A percentile compares a stretch with the other conserved stretches of the same genome.
These are phyloP conservation scores for Zoanthus gigantus DNA, from an alignment of 92 coral and sea anemone species.

Conservation along the genomic window DNA sequence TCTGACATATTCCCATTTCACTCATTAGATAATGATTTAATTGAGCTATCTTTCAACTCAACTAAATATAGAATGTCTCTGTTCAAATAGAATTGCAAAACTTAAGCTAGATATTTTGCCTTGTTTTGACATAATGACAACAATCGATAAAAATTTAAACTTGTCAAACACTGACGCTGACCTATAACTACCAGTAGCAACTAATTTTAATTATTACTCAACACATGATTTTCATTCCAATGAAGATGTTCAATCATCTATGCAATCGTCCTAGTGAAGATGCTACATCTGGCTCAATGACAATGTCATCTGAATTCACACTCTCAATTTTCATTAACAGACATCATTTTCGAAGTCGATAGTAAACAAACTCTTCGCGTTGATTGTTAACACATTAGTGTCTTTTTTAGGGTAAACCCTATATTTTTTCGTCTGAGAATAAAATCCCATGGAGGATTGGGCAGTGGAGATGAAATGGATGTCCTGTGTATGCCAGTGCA, in stretches of 20 bases:
- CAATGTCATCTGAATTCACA: not conserved
- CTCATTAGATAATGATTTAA: not conserved
- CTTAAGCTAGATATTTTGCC: no score
- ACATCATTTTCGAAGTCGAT: constrained; percentile 17
- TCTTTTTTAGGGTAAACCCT: constrained; percentile 9
- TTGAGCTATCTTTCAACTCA: no score
- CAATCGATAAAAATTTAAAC: no score
- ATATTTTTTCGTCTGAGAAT: constrained; percentile 28
- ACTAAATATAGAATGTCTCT: no score
- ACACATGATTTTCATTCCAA: no score
- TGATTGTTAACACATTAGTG: constrained; percentile 13
- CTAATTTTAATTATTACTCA: no score
- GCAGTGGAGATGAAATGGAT: constrained; percentile 1
- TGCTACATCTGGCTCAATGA: constrained; percentile 3
- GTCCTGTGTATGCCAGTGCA: constrained; percentile 6
- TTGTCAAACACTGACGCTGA: no score
- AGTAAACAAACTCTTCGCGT: constrained; percentile 30
- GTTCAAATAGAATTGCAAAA: no score
- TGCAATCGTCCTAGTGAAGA: constrained; percentile 14
- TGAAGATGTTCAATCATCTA: not conserved
- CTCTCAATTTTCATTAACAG: constrained; percentile 30
- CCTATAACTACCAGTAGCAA: no score
- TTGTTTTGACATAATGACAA: no score
- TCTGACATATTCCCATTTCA: not conserved
- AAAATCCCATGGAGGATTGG: constrained; percentile 29